Evolutionary conservation across 2,888 invertebrate species (phyloP), one percentile per base, ranked within the genome.

Genomic region (Boloria euphrosyne): DNA sequence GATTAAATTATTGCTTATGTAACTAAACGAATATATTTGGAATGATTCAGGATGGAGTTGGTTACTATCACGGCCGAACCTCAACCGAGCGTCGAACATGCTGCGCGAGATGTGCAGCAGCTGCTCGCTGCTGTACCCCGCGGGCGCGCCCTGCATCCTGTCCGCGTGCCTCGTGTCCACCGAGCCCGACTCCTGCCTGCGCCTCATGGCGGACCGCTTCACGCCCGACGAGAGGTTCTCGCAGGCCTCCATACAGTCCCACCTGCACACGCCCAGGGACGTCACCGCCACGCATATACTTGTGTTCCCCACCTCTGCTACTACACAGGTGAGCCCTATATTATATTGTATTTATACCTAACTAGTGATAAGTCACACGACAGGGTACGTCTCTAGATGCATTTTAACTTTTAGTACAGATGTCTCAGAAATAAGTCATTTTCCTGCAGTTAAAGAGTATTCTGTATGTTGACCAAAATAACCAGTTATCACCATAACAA

Each of bases 111-210:
- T 97, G 79, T 99, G 99, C 90, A 95, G 95, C 78, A 96, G 97
- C 87, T 99, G 99, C 89, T 93, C 94, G 62, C 93, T 96, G 72
- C 94, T 97, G 87, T 96, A 96, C 86, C 96, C 97, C 14, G 93
- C 93, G 70, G 96, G 96, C 72, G 96, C 95, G 72, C 99, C 99
- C 0, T 96, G 97, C 84, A 97, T 99, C 75, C 93, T 99, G 73
- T 98, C 98, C 74, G 99, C 99, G n/a, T 99, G 99, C 88, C 94
- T 99, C 65, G 98, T 99, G 53, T 98, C 98, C 71, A 94, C 98
- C 68, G 99, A 99, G 89, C 97, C 98, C 52, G 98, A 98, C 87
- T 93, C 95, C 27, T 95, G 95, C 75, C 94, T 99, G 75, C 94
- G 98, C 68, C 94, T 98, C 70, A 97, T 98, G 97, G 96, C 98